Conservation (phyloP, 1,140 invertebrate species). For the Diorhabda sublineata region DNA sequence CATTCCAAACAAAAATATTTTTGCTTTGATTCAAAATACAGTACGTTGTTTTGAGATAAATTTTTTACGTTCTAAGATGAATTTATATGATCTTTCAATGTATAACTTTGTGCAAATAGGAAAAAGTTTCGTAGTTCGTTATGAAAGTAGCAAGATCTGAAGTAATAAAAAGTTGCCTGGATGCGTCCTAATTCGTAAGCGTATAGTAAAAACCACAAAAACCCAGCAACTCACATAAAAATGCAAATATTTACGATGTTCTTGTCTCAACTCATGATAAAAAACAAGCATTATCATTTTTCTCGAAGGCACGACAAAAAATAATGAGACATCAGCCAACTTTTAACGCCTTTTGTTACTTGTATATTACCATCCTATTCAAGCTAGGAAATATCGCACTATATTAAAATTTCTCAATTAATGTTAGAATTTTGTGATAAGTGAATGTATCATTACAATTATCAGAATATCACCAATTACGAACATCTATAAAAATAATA, state of each 20-base stretch:
- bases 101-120: background rate
- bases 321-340: conserved; percentile 37
- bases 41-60: background rate
- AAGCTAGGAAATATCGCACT: conserved; percentile 29
- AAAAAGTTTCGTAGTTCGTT: background rate
- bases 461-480: too few species aligned
- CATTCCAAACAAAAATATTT: too few species aligned
- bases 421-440: conserved; percentile 12
- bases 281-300: conserved; percentile 37
- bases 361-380: conserved; percentile 26
- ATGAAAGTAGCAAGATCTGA: background rate
- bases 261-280: conserved; percentile 26
- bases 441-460: background rate
- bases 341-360: conserved; percentile 37
- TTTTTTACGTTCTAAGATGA: background rate
- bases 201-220: conserved; percentile 33
- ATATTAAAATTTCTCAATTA: conserved; percentile 33
- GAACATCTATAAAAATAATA: too few species aligned
- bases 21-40: too few species aligned
- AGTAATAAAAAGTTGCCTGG: conserved; percentile 29
- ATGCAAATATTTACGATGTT: conserved; percentile 34
- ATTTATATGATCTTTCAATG: background rate
- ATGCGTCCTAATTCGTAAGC: conserved; percentile 37
- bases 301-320: conserved; percentile 36
- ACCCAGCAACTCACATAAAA: conserved; percentile 36